Evolutionary conservation across 35 echinoderm and acorn worm genomes (phyloP).

Genomic region (Hemicentrotus pulcherrimus): DNA sequence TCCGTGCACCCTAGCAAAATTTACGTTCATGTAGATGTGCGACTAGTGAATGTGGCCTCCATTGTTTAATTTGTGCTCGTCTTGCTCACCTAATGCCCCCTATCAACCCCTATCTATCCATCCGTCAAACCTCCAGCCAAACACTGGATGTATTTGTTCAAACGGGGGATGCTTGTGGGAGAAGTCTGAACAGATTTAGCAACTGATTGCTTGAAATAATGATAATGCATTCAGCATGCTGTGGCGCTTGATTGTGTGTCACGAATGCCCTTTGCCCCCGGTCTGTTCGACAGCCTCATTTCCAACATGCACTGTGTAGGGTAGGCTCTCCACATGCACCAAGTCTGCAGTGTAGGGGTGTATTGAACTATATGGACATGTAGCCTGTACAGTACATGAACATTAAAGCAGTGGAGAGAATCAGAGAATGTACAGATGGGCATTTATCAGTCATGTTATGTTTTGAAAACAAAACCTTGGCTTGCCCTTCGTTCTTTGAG

Average conservation of each 20-base stretch:
- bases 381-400: neutral
- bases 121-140: constrained; percentile 7
- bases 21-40: neutral
- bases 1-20: neutral
- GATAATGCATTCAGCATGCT: constrained; percentile 9
- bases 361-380: neutral
- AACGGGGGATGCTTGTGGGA: neutral
- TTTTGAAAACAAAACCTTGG: neutral
- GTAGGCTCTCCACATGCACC: no score
- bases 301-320: neutral
- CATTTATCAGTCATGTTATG: neutral
- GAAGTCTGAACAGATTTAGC: neutral
- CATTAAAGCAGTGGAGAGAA: neutral
- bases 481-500: neutral
- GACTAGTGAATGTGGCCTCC: neutral
- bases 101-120: neutral
- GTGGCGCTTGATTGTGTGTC: constrained; percentile 11
- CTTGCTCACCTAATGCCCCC: neutral
- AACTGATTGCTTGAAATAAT: neutral
- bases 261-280: constrained; percentile 27
- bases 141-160: neutral
- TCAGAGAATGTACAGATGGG: neutral
- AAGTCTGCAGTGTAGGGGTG: neutral
- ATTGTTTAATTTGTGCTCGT: neutral
- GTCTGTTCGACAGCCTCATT: constrained; percentile 9